Evolutionary conservation across 1,140 invertebrate species (phyloP), one percentile per base, ranked within the genome.

Genomic region (Epicauta chinensis): DNA sequence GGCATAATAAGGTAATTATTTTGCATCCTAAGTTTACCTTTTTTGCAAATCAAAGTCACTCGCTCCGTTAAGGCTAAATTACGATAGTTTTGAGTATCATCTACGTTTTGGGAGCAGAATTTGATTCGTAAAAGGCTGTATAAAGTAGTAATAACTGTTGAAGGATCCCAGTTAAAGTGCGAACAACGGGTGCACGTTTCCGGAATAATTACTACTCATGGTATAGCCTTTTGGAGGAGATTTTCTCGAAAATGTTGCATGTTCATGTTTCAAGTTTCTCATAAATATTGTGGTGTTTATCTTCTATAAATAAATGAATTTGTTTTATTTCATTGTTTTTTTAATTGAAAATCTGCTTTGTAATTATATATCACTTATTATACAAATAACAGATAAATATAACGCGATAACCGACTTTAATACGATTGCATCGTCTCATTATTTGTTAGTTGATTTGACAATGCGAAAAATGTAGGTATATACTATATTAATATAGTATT

Each of bases 101-200:
- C n/a, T n/a, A n/a, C n/a, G n/a, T n/a, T n/a, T n/a, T n/a, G n/a
- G 16, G 35, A 16, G 15, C 38, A 32, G 7, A 23, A 48, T 16
- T 23, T 45, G 38, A 9, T 42, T 76, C 78, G 53, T 66, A 83
- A 80, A 16, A 61, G 82, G 32, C 77, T 76, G 13, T 66, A 81
- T 13, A 61, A 64, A 23, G 79, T 82, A 3, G n/a, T n/a, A n/a
- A n/a, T n/a, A n/a, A n/a, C n/a, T n/a, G n/a, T n/a, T n/a, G n/a
- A n/a, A n/a, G n/a, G n/a, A n/a, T n/a, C n/a, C n/a, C n/a, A n/a
- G n/a, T n/a, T n/a, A n/a, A n/a, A n/a, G n/a, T n/a, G n/a, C 83
- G 83, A 13, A 72, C 74, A 1, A 83, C 73, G 0, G 84, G 78
- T 60, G 75, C 82, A 0, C 72, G 69, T 0, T 86, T 85, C 53